phyloP scores from a whole-genome alignment of 2,113 vertebrate genomes.

The Bagarius yarrelli region DNA sequence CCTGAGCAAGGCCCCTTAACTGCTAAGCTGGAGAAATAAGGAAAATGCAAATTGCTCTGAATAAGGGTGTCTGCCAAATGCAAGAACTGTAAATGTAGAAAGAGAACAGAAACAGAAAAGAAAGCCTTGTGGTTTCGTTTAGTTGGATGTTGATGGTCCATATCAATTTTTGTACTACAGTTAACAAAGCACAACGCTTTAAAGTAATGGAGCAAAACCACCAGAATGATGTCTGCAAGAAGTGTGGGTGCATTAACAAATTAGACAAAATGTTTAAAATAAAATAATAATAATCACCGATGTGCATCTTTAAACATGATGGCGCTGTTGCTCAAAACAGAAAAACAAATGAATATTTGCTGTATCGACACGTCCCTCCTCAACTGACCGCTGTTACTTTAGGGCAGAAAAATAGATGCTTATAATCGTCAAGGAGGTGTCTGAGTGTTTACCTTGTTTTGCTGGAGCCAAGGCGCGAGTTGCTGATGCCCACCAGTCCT shows the following conservation, averaged over 20 bases:
- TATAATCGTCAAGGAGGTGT: not conserved
- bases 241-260: not conserved
- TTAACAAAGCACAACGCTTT: too few relatives aligned
- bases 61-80: too few relatives aligned
- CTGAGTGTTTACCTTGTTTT: constrained; percentile 78
- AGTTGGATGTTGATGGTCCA: not conserved
- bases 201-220: too few relatives aligned
- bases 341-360: not conserved
- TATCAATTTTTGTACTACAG: too few relatives aligned
- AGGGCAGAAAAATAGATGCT: not conserved
- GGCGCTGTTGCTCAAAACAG: not conserved
- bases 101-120: not conserved
- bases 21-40: too few relatives aligned
- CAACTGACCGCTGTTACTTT: too few relatives aligned
- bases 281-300: not conserved
- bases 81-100: too few relatives aligned
- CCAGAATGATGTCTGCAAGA: too few relatives aligned
- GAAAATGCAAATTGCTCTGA: too few relatives aligned
- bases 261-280: not conserved
- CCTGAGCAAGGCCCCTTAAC: too few relatives aligned
- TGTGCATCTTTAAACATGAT: not conserved
- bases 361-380: not conserved
- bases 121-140: not conserved
- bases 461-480: constrained; percentile 74
- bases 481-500: constrained; percentile 76